Evolutionary conservation across 1,140 invertebrate species (phyloP).

Genomic region (Amphibalanus amphitrite): DNA sequence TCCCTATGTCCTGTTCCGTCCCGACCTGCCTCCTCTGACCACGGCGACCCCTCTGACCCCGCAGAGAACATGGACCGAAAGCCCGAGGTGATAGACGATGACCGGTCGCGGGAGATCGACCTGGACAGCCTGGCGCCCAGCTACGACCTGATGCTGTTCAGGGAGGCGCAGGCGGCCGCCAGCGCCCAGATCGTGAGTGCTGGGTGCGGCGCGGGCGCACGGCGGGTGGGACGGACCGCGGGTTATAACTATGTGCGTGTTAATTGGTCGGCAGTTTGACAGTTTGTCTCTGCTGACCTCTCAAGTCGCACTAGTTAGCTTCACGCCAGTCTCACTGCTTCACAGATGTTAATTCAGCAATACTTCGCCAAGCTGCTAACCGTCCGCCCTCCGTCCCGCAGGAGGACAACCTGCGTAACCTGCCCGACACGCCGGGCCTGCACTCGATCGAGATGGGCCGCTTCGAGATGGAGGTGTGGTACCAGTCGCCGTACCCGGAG

Average conservation of each 20-base stretch:
- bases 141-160: constrained; percentile 77
- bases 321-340: no score
- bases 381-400: no score
- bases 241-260: no score
- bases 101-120: constrained; percentile 43
- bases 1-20: no score
- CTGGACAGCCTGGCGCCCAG: constrained; percentile 63
- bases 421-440: constrained; percentile 52
- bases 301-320: no score
- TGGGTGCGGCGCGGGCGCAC: neutral
- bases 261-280: no score
- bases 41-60: neutral
- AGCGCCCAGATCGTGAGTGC: constrained; percentile 55
- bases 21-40: neutral
- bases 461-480: constrained; percentile 97
- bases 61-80: neutral
- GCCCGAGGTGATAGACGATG: neutral
- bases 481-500: constrained; percentile 95
- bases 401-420: constrained; percentile 48
- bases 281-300: no score
- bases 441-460: constrained; percentile 85
- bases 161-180: constrained; percentile 76
- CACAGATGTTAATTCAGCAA: no score
- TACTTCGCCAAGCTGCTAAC: no score
- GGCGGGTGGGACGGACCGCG: no score